phyloP scores from a whole-genome alignment of 2,113 vertebrate genomes.

The Epinephelus cyanopodus region DNA sequence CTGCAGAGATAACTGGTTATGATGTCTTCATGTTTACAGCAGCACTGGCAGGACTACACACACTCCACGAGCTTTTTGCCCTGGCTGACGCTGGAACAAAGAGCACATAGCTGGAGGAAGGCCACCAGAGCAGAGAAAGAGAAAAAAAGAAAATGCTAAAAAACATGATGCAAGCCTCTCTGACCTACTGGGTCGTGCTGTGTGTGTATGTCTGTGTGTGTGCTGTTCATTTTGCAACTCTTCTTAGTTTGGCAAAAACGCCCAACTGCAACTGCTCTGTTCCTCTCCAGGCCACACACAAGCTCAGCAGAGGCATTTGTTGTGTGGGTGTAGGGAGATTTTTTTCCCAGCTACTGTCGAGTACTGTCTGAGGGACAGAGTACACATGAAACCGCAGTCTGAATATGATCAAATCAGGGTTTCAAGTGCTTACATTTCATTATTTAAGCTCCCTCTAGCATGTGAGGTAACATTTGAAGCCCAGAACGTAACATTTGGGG shows the following conservation, averaged over 20 bases:
- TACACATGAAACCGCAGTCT: constrained; percentile 30
- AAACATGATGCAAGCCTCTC: constrained; percentile 52
- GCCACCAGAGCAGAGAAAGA: constrained; percentile 43
- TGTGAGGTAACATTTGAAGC: constrained; percentile 22
- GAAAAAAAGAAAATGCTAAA: constrained; percentile 37
- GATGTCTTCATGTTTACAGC: constrained; percentile 66
- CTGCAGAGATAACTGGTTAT: constrained; percentile 26
- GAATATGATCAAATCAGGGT: constrained; percentile 49
- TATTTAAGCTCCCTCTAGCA: constrained; percentile 29
- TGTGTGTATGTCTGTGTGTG: constrained; percentile 18
- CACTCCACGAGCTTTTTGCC: constrained; percentile 31
- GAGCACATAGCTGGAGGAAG: constrained; percentile 61
- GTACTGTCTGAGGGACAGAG: constrained; percentile 38
- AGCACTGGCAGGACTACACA: constrained; percentile 58
- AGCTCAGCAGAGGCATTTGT: constrained; percentile 53
- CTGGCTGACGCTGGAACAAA: constrained; percentile 54
- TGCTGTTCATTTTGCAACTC: constrained; percentile 44
- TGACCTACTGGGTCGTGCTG: constrained; percentile 51
- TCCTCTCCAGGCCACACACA: constrained; percentile 50
- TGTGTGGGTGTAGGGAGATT: constrained; percentile 56
- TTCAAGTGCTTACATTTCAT: constrained; percentile 37
- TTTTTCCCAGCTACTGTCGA: constrained; percentile 19
- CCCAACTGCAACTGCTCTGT: constrained; percentile 35
- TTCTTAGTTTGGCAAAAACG: constrained; percentile 44
- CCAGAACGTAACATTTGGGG: constrained; percentile 17